phyloP scores from a whole-genome alignment of 2,113 vertebrate species.

The Todiramphus saurophagus region DNA sequence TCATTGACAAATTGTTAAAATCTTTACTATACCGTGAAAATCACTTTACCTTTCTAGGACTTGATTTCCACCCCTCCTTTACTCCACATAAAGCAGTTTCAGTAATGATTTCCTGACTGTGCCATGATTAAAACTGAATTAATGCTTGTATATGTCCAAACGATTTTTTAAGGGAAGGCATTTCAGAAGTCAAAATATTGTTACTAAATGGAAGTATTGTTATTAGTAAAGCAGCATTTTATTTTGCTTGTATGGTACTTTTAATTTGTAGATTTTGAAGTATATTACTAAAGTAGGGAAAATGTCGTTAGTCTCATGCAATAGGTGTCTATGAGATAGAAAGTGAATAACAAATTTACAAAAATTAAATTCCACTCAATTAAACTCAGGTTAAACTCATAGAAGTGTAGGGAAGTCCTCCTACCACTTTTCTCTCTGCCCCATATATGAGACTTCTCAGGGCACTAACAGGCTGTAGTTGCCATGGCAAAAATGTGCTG shows the following conservation, averaged over 20 bases:
- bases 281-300: not conserved
- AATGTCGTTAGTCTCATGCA: not conserved
- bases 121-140: not conserved
- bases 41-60: not conserved
- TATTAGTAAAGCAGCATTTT: not conserved
- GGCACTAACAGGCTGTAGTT: not conserved
- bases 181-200: not conserved
- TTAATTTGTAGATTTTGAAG: not conserved
- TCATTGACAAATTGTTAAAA: not conserved
- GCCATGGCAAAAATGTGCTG: not conserved
- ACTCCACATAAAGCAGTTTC: not conserved
- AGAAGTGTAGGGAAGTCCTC: not conserved
- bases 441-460: not conserved
- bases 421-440: not conserved
- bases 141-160: not conserved
- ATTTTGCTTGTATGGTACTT: not conserved
- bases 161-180: not conserved
- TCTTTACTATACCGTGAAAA: not conserved
- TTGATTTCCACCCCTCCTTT: not conserved
- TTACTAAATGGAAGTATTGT: not conserved
- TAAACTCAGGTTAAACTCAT: not conserved
- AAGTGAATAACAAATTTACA: not conserved
- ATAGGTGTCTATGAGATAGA: not conserved
- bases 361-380: not conserved
- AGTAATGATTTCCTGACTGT: not conserved